Percentiles rank a stretch among this genome's conserved stretches.
Evolutionary conservation across 1,140 invertebrate species (phyloP).

Genomic region (Drosophila persimilis): DNA sequence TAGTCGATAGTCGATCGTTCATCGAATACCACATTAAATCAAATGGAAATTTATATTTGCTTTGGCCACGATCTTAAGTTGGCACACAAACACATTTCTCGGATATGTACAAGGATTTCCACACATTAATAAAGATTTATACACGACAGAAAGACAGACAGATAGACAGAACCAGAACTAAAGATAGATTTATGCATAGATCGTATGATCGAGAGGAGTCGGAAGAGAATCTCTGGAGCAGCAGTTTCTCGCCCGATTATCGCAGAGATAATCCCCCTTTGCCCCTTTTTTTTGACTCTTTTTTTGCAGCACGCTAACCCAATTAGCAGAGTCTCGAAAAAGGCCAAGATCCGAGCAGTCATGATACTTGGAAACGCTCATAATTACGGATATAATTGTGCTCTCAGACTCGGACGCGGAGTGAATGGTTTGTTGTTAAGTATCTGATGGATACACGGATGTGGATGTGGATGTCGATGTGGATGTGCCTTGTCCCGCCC

Average conservation of each 20-base stretch:
- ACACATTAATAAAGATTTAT: conserved; percentile 7
- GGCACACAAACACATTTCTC: neutral
- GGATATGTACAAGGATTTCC: neutral
- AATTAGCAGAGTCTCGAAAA: conserved; percentile 34
- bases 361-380: conserved; percentile 37
- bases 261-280: neutral
- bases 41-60: conserved; percentile 9
- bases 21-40: too few relatives aligned
- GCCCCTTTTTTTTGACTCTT: neutral
- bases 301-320: conserved; percentile 46
- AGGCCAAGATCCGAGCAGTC: conserved; percentile 26
- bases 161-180: too few relatives aligned
- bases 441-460: conserved; percentile 26
- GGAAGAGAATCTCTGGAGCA: conserved; percentile 6
- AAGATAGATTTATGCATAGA: too few relatives aligned
- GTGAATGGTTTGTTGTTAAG: conserved; percentile 10
- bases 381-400: conserved; percentile 33
- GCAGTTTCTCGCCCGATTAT: conserved; percentile 35
- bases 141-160: neutral
- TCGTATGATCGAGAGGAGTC: too few relatives aligned
- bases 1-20: too few relatives aligned
- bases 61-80: too few relatives aligned
- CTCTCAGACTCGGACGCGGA: conserved; percentile 5
- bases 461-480: too few relatives aligned
- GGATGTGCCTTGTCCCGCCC: neutral